phyloP scores from a whole-genome alignment of 2,797 vertebrate species.

The Glossophaga mutica region DNA sequence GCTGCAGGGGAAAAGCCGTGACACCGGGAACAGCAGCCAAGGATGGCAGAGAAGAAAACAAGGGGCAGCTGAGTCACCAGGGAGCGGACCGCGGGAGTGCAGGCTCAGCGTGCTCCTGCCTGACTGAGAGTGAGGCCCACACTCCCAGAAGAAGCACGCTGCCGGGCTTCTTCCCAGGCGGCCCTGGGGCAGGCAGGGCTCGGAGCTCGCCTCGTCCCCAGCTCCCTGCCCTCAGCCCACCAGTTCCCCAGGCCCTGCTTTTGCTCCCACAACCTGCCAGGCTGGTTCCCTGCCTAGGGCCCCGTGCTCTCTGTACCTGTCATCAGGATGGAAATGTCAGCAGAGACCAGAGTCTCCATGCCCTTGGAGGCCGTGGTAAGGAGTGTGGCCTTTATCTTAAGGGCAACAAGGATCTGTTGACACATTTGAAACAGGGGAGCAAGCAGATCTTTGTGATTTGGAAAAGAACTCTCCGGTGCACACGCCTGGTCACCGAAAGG shows the following conservation, averaged over 20 bases:
- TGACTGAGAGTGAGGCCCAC: neutral
- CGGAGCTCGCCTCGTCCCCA: neutral
- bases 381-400: neutral
- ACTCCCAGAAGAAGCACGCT: accelerated
- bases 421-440: neutral
- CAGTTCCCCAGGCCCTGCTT: too few relatives aligned
- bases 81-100: neutral
- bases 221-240: neutral
- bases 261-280: neutral
- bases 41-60: neutral
- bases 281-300: neutral
- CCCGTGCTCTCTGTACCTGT: too few relatives aligned
- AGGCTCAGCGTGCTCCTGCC: neutral
- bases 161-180: accelerated
- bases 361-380: accelerated
- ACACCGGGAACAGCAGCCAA: neutral
- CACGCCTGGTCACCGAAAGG: neutral
- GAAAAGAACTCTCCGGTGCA: neutral
- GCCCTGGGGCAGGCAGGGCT: neutral
- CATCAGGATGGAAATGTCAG: neutral
- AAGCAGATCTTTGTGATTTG: neutral
- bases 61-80: neutral
- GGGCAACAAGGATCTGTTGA: accelerated
- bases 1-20: neutral
- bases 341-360: neutral